A percentile compares a stretch with the other conserved stretches of the same genome.
Conservation (phyloP, 2,113 vertebrate genomes). For the Melozone crissalis region DNA sequence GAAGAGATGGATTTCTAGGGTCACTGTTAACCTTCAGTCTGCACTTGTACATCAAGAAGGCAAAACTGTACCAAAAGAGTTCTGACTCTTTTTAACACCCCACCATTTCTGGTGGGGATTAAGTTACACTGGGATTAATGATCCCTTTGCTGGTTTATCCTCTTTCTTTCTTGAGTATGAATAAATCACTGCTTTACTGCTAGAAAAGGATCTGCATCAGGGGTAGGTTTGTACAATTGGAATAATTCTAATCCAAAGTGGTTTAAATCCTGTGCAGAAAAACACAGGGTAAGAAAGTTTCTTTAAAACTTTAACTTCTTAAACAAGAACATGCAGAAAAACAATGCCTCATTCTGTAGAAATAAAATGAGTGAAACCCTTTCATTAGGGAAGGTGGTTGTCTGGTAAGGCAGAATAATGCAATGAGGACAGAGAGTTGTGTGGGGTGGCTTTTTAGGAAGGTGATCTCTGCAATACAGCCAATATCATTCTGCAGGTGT, state of each 20-base stretch:
- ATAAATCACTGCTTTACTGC: background rate
- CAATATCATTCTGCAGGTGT: background rate
- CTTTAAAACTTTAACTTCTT: background rate
- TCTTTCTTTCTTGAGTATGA: background rate
- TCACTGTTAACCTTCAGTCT: background rate
- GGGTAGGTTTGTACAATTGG: background rate
- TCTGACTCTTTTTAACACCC: background rate
- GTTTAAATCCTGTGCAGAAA: background rate
- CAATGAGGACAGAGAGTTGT: background rate
- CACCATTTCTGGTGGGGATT: background rate
- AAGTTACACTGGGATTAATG: background rate
- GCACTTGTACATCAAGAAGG: background rate
- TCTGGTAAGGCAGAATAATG: background rate
- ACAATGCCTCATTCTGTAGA: background rate
- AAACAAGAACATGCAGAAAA: background rate
- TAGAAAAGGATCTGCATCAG: background rate
- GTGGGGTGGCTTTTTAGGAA: background rate
- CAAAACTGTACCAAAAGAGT: background rate
- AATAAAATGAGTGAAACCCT: background rate
- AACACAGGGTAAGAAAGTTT: background rate
- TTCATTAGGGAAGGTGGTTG: background rate
- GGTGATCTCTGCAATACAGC: background rate
- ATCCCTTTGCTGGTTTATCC: background rate
- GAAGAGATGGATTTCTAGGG: background rate
- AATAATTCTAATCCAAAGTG: background rate